A percentile compares a stretch with the other conserved stretches of the same genome.
Evolutionary conservation across 2,888 invertebrate species (phyloP).

Genomic region (Callosobruchus maculatus): DNA sequence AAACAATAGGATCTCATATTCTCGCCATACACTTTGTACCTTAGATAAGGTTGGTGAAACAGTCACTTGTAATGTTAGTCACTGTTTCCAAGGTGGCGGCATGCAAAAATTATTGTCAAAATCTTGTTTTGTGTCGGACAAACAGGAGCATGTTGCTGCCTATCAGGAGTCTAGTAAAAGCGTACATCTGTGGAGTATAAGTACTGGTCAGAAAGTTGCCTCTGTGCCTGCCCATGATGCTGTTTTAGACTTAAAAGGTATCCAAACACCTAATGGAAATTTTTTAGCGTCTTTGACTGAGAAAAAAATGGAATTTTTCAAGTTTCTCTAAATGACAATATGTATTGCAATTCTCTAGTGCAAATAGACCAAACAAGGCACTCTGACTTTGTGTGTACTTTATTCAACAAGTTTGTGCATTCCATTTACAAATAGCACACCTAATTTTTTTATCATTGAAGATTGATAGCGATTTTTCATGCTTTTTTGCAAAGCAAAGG

Average conservation of each 20-base stretch:
- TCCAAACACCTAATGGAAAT: slow-evolving; percentile 52
- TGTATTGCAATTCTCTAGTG: neutral
- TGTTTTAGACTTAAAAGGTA: slow-evolving; percentile 65
- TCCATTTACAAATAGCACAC: too few relatives aligned
- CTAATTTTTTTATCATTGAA: too few relatives aligned
- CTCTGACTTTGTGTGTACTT: too few relatives aligned
- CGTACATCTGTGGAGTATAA: slow-evolving; percentile 62
- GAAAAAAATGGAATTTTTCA: slow-evolving; percentile 63
- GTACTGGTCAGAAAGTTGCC: slow-evolving; percentile 48
- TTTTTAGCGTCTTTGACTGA: slow-evolving; percentile 65
- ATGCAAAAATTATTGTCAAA: slow-evolving; percentile 65
- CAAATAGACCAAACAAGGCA: neutral
- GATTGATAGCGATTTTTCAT: too few relatives aligned
- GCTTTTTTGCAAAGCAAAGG: too few relatives aligned
- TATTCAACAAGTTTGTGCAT: too few relatives aligned
- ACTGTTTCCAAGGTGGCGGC: slow-evolving; percentile 65
- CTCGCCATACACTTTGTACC: slow-evolving; percentile 55
- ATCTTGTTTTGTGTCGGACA: slow-evolving; percentile 54
- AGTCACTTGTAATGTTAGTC: slow-evolving; percentile 55
- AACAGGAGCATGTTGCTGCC: slow-evolving; percentile 64
- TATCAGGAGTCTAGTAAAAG: slow-evolving; percentile 70
- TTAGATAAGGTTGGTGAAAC: slow-evolving; percentile 51
- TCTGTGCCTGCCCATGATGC: slow-evolving; percentile 62
- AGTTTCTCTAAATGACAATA: slow-evolving; percentile 34
- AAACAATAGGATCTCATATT: slow-evolving; percentile 52